Evolutionary conservation across 2,888 invertebrate species (phyloP).

Genomic region (Cheilosia urbana): DNA sequence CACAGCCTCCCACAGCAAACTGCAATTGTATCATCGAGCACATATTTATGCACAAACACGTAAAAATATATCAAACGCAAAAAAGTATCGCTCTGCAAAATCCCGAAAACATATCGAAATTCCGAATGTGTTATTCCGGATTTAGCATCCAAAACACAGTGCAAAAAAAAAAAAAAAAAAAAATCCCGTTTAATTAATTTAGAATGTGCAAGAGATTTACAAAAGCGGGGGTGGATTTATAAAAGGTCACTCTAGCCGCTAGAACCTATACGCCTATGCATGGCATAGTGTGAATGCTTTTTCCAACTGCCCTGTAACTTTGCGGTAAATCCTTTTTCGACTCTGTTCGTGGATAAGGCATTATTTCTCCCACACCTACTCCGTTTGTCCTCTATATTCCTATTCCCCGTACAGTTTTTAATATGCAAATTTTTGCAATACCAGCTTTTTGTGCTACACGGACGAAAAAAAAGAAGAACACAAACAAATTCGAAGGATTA

Average conservation of each 20-base stretch:
- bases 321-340: conserved; percentile 48
- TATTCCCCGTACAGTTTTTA: conserved; percentile 37
- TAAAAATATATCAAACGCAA: neutral
- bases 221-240: conserved; percentile 13
- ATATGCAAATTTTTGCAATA: conserved; percentile 69
- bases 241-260: neutral
- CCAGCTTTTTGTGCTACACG: conserved; percentile 28
- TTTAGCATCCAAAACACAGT: conserved; percentile 10
- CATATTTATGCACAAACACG: neutral
- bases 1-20: conserved; percentile 40
- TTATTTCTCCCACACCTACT: neutral
- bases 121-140: conserved; percentile 41
- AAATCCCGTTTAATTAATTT: conserved; percentile 70
- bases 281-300: conserved; percentile 50
- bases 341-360: conserved; percentile 49
- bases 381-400: neutral
- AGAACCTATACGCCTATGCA: conserved; percentile 10
- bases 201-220: conserved; percentile 66
- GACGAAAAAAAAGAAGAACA: conserved; percentile 8
- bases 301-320: neutral
- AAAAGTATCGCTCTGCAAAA: neutral
- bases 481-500: conserved; percentile 63
- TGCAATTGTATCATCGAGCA: conserved; percentile 19
- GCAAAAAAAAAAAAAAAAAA: conserved; percentile 26
- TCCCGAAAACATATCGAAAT: conserved; percentile 40